A percentile compares a stretch with the other conserved stretches of the same genome.
Evolutionary conservation across 2,888 invertebrate species (phyloP).

Genomic region (Morinoia aosen): DNA sequence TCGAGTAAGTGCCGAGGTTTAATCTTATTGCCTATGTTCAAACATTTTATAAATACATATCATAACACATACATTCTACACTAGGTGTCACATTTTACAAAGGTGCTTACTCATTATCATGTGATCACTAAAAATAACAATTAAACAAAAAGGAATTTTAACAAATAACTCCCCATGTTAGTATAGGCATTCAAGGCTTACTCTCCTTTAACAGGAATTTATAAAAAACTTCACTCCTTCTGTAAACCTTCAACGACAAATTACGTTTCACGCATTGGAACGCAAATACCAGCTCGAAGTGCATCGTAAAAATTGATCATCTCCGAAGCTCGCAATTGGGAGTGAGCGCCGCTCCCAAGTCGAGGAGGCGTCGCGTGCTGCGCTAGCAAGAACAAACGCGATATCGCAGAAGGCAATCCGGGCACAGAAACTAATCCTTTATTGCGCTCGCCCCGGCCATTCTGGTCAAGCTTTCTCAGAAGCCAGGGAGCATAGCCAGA

Average conservation of each 20-base stretch:
- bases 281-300: background rate
- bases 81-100: background rate
- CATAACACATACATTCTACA: too few species aligned
- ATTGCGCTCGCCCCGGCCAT: background rate
- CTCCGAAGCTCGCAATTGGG: background rate
- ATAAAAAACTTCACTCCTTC: too few species aligned
- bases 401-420: conserved; percentile 9
- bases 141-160: background rate
- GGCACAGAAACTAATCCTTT: conserved; percentile 16
- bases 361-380: background rate
- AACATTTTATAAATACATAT: too few species aligned
- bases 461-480: conserved; percentile 22
- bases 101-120: background rate
- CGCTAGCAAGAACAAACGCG: background rate
- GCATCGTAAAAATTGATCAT: background rate
- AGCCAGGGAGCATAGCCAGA: background rate
- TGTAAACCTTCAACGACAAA: background rate
- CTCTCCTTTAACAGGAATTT: too few species aligned
- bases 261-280: background rate
- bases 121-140: background rate
- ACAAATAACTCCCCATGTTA: background rate
- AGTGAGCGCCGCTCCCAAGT: background rate
- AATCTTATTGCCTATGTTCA: too few species aligned
- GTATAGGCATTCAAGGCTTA: too few species aligned
- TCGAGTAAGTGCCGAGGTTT: too few species aligned